phyloP scores from a whole-genome alignment of 2,888 invertebrate species.

The Allophyes oxyacanthae region DNA sequence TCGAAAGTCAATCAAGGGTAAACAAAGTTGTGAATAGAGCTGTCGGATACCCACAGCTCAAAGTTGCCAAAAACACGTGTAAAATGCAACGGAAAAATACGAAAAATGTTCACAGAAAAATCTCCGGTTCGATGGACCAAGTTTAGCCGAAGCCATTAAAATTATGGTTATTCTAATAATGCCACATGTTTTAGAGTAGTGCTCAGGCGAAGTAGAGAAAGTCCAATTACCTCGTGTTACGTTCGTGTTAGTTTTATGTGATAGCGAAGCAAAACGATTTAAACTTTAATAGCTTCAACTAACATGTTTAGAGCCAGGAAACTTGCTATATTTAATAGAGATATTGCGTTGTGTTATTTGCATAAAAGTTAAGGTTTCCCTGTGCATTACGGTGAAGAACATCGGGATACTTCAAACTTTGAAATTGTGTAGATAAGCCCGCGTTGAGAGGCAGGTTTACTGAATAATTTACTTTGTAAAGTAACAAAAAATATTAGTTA shows the following conservation, averaged over 20 bases:
- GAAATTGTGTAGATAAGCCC: slow-evolving; percentile 19
- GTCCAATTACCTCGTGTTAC: slow-evolving; percentile 11
- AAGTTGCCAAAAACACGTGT: slow-evolving; percentile 5
- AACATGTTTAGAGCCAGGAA: slow-evolving; percentile 24
- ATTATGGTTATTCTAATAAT: slow-evolving; percentile 1
- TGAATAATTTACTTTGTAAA: slow-evolving; percentile 34
- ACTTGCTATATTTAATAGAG: slow-evolving; percentile 23
- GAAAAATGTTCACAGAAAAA: slow-evolving; percentile 8
- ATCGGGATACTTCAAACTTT: slow-evolving; percentile 19
- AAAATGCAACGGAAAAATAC: slow-evolving; percentile 2
- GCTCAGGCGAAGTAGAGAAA: slow-evolving; percentile 3
- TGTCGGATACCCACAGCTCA: too few relatives aligned
- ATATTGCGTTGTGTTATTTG: slow-evolving; percentile 32
- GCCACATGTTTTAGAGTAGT: slow-evolving; percentile 13
- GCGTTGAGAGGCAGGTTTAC: slow-evolving; percentile 3
- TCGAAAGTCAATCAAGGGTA: slow-evolving; percentile 20
- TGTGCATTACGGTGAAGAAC: slow-evolving; percentile 7
- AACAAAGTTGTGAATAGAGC: slow-evolving; percentile 7
- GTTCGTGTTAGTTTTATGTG: slow-evolving; percentile 10
- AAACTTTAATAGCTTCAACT: slow-evolving; percentile 34
- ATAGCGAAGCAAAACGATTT: slow-evolving; percentile 32
- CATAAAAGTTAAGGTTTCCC: slow-evolving; percentile 17
- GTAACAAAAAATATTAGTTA: slow-evolving; percentile 31
- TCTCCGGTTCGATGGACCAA: neutral
- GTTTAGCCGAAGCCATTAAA: slow-evolving; percentile 4